Conservation (phyloP, 2,113 vertebrate genomes). For the Puma concolor region DNA sequence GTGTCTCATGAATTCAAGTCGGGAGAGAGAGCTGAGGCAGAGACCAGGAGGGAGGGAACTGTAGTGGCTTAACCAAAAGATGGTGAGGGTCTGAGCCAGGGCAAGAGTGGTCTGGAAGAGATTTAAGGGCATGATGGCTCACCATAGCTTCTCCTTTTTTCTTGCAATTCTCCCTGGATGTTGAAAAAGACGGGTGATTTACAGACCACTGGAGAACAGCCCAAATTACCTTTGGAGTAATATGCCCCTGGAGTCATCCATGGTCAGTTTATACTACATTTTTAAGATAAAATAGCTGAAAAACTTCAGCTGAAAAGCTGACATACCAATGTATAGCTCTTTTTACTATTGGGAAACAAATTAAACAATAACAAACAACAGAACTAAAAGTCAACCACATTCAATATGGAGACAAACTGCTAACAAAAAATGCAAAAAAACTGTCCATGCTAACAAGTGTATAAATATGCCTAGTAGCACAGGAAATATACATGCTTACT, state of each 20-base stretch:
- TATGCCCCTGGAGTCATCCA: neutral
- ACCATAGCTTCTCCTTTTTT: neutral
- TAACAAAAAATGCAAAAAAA: neutral
- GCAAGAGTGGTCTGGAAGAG: neutral
- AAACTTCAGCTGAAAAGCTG: neutral
- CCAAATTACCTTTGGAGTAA: neutral
- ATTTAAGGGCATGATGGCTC: neutral
- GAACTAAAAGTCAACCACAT: neutral
- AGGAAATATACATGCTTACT: slow-evolving; percentile 27
- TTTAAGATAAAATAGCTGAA: slow-evolving; percentile 36
- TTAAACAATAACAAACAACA: slow-evolving; percentile 41
- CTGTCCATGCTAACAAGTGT: neutral
- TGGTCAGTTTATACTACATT: neutral
- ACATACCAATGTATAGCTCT: neutral
- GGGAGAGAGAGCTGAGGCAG: neutral
- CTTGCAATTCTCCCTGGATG: neutral
- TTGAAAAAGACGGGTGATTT: neutral
- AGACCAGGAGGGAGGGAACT: neutral
- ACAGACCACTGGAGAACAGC: neutral
- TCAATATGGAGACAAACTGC: slow-evolving; percentile 23
- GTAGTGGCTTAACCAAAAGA: neutral
- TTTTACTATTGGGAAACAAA: neutral
- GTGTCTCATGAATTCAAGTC: neutral
- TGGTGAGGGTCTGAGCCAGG: neutral
- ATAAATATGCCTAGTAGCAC: neutral